phyloP scores from a whole-genome alignment of 2,113 vertebrate genomes.

The Cavia porcellus region DNA sequence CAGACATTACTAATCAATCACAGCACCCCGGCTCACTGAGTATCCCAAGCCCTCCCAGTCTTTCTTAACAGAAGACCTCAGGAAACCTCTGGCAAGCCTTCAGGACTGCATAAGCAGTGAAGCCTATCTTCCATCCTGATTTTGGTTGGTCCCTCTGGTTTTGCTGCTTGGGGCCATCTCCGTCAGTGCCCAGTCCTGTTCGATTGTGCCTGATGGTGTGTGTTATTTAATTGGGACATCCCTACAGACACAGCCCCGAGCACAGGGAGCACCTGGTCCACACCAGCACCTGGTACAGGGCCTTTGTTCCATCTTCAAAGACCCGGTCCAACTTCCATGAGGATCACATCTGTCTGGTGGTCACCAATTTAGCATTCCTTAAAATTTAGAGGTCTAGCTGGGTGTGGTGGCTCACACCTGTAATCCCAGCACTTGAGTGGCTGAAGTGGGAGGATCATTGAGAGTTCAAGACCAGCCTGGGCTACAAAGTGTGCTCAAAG shows the following conservation, averaged over 20 bases:
- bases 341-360: no score
- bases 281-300: no score
- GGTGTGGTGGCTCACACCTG: no score
- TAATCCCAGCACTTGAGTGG: no score
- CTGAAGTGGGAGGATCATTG: no score
- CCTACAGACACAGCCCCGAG: neutral
- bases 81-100: neutral
- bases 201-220: neutral
- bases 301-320: rapidly evolving
- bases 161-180: neutral
- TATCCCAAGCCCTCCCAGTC: neutral
- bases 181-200: no score
- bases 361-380: neutral
- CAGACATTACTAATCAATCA: conserved; percentile 46
- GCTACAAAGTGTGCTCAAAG: no score
- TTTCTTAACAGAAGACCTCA: neutral
- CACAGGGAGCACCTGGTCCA: neutral
- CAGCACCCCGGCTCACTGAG: neutral
- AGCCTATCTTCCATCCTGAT: neutral
- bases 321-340: neutral
- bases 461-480: no score
- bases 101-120: neutral
- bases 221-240: no score
- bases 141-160: neutral
- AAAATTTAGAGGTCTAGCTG: neutral